A percentile compares a stretch with the other conserved stretches of the same genome.
Conservation (phyloP, 1,140 invertebrate genomes). For the Neelides sp. region DNA sequence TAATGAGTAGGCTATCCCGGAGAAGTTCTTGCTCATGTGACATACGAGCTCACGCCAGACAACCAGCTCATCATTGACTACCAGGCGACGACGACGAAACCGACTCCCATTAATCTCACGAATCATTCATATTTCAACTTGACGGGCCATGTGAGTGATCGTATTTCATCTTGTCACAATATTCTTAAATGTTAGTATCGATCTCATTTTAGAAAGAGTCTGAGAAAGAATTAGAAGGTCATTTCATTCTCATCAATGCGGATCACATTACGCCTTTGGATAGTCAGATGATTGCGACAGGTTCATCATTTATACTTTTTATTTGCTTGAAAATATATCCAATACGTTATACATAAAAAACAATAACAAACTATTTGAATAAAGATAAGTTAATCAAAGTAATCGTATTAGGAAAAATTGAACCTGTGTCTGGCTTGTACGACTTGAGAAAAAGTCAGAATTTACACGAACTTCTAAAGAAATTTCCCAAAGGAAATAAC, state of each 20-base stretch:
- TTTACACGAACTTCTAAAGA: conserved; percentile 41
- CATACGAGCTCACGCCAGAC: conserved; percentile 56
- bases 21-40: conserved; percentile 49
- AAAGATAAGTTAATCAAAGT: too few species aligned
- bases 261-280: conserved; percentile 64
- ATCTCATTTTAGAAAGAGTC: conserved; percentile 37
- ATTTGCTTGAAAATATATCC: not conserved
- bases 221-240: conserved; percentile 53
- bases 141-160: conserved; percentile 53
- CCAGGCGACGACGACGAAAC: conserved; percentile 55
- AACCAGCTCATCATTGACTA: conserved; percentile 60
- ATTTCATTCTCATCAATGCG: conserved; percentile 58
- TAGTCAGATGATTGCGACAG: conserved; percentile 58
- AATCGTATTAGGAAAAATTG: conserved; percentile 46
- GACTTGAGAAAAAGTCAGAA: conserved; percentile 51
- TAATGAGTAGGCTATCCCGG: conserved; percentile 84
- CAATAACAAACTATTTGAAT: too few species aligned
- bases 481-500: conserved; percentile 35
- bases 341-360: not conserved
- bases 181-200: not conserved
- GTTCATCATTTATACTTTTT: conserved; percentile 27
- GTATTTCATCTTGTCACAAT: not conserved
- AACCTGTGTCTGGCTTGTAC: conserved; percentile 47
- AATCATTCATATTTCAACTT: conserved; percentile 93
- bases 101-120: conserved; percentile 76